Conservation (phyloP, 2,797 vertebrate species). For the Spinus pinus region DNA sequence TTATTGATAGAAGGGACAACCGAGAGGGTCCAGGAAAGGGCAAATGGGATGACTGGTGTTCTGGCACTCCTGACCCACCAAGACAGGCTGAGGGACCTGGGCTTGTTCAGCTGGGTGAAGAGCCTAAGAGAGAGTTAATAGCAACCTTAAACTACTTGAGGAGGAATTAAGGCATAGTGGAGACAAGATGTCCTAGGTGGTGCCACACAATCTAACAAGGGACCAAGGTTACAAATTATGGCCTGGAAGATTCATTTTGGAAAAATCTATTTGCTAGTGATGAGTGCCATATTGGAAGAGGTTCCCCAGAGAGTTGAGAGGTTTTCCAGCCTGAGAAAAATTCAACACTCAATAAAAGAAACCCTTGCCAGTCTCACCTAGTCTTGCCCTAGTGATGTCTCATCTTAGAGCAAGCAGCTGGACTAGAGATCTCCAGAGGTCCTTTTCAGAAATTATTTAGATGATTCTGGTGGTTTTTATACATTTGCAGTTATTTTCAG, state of each 20-base stretch:
- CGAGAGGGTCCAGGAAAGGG: background rate
- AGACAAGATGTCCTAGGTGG: background rate
- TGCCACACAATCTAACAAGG: background rate
- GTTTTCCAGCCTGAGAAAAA: background rate
- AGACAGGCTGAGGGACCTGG: background rate
- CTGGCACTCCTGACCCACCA: background rate
- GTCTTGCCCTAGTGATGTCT: background rate
- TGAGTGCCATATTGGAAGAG: background rate
- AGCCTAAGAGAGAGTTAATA: background rate
- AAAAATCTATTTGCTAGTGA: background rate
- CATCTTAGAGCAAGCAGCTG: background rate
- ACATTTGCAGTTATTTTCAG: background rate
- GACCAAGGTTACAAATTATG: background rate
- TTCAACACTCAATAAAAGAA: background rate
- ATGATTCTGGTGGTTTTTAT: background rate
- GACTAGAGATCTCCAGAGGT: background rate
- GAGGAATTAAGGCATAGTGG: background rate
- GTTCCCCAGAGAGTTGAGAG: background rate
- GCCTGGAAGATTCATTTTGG: background rate
- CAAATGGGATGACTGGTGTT: fast-evolving
- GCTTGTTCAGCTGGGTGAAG: background rate
- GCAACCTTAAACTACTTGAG: background rate
- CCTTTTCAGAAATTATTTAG: background rate
- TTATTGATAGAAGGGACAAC: background rate
- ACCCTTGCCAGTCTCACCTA: background rate